These are phyloP conservation scores for Thaumetopoea pityocampa DNA, from an alignment of 1,140 invertebrate genomes.

Conservation along the genomic window DNA sequence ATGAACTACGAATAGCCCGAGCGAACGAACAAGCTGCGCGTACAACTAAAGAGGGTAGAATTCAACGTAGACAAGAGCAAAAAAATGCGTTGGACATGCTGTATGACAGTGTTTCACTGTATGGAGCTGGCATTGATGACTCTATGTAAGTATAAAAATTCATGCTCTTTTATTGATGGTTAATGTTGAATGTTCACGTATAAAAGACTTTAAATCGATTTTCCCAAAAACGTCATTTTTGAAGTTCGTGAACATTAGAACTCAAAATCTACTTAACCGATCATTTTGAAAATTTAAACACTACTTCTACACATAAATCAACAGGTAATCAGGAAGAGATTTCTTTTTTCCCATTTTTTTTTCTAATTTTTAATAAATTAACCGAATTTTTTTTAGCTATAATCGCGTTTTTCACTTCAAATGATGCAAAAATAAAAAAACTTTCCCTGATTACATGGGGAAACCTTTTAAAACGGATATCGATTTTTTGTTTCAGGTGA, in stretches of 20 bases:
- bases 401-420: neutral
- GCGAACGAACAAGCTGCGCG: neutral
- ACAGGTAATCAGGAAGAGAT: neutral
- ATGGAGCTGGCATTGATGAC: neutral
- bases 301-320: neutral
- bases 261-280: neutral
- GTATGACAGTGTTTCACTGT: neutral
- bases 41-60: neutral
- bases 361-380: neutral
- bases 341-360: neutral
- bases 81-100: neutral
- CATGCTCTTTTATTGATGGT: too few relatives aligned
- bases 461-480: neutral
- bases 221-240: neutral
- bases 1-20: neutral
- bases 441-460: neutral
- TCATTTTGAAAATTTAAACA: conserved; percentile 1
- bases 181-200: neutral
- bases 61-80: neutral
- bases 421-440: conserved; percentile 1
- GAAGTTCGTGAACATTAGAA: neutral
- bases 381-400: neutral
- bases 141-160: too few relatives aligned
- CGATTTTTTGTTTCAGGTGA: neutral
- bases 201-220: neutral